Conservation (phyloP, 2,113 vertebrate genomes). For the Scalopus aquaticus region DNA sequence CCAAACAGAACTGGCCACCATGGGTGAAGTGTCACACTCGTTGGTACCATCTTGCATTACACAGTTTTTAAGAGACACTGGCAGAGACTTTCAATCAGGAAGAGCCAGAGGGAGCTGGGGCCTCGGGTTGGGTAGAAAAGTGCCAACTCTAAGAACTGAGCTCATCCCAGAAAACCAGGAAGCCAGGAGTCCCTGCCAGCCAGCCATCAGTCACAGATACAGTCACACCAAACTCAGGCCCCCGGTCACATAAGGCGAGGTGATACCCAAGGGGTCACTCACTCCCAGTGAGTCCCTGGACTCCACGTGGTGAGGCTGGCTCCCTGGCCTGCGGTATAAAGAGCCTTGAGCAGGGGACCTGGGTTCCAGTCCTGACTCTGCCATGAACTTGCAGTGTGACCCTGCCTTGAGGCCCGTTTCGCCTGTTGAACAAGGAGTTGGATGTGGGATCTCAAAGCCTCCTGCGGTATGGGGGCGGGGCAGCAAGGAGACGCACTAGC, state of each 20-base stretch:
- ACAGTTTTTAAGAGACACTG: not conserved
- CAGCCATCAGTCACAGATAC: not conserved
- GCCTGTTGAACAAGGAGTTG: not conserved
- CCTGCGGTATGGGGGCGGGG: not conserved
- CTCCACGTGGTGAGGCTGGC: not conserved
- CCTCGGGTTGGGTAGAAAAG: not conserved
- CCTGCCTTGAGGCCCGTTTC: constrained; percentile 53
- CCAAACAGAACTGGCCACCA: not conserved
- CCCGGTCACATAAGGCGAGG: not conserved
- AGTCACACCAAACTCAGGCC: not conserved
- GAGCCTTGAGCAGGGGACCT: not conserved
- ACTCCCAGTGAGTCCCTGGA: not conserved
- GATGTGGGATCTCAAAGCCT: constrained; percentile 9
- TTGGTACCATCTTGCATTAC: not conserved
- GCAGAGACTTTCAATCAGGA: not conserved
- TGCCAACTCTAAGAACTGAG: not conserved
- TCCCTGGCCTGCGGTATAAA: not conserved
- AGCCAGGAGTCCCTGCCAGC: not conserved
- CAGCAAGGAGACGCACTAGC: not conserved
- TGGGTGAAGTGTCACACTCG: not conserved
- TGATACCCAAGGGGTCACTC: not conserved
- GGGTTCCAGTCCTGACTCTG: constrained; percentile 43
- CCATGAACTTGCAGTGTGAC: constrained; percentile 70
- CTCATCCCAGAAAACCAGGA: not conserved
- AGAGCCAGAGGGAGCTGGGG: not conserved